A percentile compares a stretch with the other conserved stretches of the same genome.
Evolutionary conservation across 2,113 vertebrate species (phyloP).

Genomic region (Phylloscopus trochilus): DNA sequence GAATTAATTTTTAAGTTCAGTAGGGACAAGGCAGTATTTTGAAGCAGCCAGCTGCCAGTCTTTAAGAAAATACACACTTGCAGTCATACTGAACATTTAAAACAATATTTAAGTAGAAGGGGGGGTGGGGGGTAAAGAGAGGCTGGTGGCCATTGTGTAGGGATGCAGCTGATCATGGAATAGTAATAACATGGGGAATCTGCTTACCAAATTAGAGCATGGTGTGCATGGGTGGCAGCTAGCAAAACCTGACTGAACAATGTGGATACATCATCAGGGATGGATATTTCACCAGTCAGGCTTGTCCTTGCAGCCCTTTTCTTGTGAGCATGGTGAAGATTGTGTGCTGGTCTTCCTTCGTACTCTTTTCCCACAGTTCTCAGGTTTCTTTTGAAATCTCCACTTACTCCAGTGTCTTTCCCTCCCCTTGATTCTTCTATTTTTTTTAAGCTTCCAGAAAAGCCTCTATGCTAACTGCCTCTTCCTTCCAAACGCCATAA

Average conservation of each 20-base stretch:
- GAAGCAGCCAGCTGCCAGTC: not conserved
- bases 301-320: not conserved
- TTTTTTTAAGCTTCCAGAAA: not conserved
- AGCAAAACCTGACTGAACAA: not conserved
- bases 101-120: not conserved
- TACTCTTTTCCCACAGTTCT: not conserved
- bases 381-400: not conserved
- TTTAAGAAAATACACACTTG: not conserved
- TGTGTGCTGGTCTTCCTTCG: not conserved
- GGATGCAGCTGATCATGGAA: not conserved
- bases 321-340: not conserved
- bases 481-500: not conserved
- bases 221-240: not conserved
- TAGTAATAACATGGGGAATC: not conserved
- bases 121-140: not conserved
- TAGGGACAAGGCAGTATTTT: not conserved
- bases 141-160: not conserved
- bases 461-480: not conserved
- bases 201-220: not conserved
- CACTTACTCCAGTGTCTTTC: not conserved
- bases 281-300: not conserved
- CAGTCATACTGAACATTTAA: not conserved
- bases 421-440: not conserved
- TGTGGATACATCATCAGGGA: not conserved
- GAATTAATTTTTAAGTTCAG: not conserved